Conservation (phyloP, 2,888 invertebrate genomes). For the Lysandra coridon region DNA sequence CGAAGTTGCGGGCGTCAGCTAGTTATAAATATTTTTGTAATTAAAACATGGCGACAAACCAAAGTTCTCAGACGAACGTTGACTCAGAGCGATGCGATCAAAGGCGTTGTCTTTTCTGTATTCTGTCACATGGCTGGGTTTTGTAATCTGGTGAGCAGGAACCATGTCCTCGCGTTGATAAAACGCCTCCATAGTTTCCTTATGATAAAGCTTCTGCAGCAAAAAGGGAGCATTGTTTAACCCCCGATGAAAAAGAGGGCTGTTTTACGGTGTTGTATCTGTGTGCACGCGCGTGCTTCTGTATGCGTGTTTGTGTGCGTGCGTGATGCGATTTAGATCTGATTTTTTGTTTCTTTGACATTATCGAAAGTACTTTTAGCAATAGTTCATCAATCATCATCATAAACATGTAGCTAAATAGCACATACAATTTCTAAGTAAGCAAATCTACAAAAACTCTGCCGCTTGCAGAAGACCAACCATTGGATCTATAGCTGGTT, state of each 20-base stretch:
- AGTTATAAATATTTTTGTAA: background rate
- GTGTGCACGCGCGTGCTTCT: too few species aligned
- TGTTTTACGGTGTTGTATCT: too few species aligned
- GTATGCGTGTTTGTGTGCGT: too few species aligned
- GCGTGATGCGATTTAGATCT: too few species aligned
- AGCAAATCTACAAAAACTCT: background rate
- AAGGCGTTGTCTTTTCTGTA: constrained; percentile 63
- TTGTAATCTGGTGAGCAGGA: constrained; percentile 56
- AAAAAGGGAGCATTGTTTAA: background rate
- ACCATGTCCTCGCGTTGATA: constrained; percentile 52
- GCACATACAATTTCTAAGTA: too few species aligned
- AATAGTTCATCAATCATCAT: too few species aligned
- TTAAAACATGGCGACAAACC: background rate
- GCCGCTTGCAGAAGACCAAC: constrained; percentile 42
- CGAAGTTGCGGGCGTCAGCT: too few species aligned
- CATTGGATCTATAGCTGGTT: constrained; percentile 70
- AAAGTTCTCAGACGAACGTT: constrained; percentile 61
- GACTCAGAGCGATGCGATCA: constrained; percentile 66
- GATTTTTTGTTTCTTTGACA: too few species aligned
- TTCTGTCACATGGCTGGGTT: constrained; percentile 54
- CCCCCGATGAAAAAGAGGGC: too few species aligned
- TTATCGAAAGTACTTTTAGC: too few species aligned
- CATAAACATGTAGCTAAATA: too few species aligned
- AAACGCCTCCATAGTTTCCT: constrained; percentile 61
- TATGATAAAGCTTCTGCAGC: constrained; percentile 65